A percentile compares a stretch with the other conserved stretches of the same genome.
Evolutionary conservation across 2,888 invertebrate species (phyloP).

Genomic region (Hydrotaea cyrtoneurina): DNA sequence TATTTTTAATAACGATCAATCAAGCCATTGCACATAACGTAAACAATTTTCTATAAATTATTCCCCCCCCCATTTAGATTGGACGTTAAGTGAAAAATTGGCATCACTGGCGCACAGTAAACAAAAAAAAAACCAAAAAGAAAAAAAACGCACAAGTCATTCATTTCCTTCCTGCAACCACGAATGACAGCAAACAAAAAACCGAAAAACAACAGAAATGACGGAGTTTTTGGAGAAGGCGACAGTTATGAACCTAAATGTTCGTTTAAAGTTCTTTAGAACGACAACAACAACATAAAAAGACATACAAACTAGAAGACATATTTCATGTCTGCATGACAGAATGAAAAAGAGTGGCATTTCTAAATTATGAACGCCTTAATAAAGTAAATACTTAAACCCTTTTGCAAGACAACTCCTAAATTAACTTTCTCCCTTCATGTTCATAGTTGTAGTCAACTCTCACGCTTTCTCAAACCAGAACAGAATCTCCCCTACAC

Average conservation of each 20-base stretch:
- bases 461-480: background rate
- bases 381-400: background rate
- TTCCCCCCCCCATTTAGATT: background rate
- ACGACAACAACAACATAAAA: background rate
- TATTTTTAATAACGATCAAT: too few species aligned
- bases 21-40: background rate
- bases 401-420: background rate
- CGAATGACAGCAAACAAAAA: background rate
- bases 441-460: background rate
- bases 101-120: background rate
- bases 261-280: background rate
- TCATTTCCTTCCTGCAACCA: background rate
- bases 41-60: conserved; percentile 13
- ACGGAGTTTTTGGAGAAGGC: background rate
- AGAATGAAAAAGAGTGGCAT: background rate
- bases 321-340: background rate
- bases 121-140: too few species aligned
- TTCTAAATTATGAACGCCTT: background rate
- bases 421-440: background rate
- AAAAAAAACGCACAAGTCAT: background rate
- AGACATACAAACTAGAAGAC: background rate
- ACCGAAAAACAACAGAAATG: background rate
- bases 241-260: background rate
- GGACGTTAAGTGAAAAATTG: conserved; percentile 34
- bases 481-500: background rate